Evolutionary conservation across 2,888 invertebrate genomes (phyloP), one percentile per base, ranked within the genome.

Genomic region (Perizoma flavofasciatum): DNA sequence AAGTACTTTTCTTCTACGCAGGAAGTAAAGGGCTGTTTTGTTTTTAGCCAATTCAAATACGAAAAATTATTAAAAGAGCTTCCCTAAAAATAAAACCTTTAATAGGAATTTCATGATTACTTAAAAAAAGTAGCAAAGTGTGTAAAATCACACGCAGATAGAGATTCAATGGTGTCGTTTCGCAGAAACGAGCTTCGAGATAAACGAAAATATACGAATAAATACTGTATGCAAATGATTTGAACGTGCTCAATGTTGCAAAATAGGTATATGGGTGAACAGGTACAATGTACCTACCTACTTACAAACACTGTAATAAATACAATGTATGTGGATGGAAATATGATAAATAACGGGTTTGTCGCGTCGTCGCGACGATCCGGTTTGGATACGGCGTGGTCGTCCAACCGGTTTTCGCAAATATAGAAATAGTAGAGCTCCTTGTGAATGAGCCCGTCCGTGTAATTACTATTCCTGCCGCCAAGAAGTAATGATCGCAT

Each of bases 161-260:
- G 34, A 50, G 40, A 51, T 49, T 55, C 51, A 64, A 58, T 55
- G 55, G 55, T 35, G 49, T 57, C 58, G 64, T 64, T 64, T 10
- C 48, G 55, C 8, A 49, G 51, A 55, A 60, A 58, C 58, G 58
- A 63, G 52, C 43, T 41, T 45, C 37, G 11, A 49, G 60, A 64
- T 64, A 63, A 62, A 55, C 56, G 51, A 51, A 58, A 59, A 50
- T 50, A 53, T 35, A 11, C 50, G 52, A 56, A 53, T 55, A 51
- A 58, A 53, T 37, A 49, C 33, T 33, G 34, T 55, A 62, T 55
- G 55, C 52, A 59, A 58, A 62, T 47, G 50, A 52, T 52, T 46
- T 11, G 10, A 52, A 65, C 58, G 61, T 58, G 53, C 46, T 7
- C 10, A 39, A 61, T 49, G 47, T 54, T 57, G 49, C 35, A 52